Conservation (phyloP, 2,113 vertebrate genomes). For the Callocephalon fimbriatum region DNA sequence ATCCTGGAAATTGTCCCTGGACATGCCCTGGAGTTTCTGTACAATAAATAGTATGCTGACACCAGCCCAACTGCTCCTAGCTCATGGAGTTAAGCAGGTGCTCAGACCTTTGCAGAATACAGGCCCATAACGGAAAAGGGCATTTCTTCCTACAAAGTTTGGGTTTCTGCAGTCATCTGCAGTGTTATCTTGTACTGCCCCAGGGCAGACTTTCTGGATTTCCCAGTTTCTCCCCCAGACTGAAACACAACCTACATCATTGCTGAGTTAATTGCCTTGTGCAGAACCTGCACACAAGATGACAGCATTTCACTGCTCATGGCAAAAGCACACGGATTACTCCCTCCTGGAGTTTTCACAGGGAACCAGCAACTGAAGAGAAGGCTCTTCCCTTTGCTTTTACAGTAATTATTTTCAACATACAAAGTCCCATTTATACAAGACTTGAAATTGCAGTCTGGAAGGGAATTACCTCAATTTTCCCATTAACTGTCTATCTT, state of each 20-base stretch:
- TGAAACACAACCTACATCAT: fast-evolving
- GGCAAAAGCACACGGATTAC: fast-evolving
- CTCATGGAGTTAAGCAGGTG: not conserved
- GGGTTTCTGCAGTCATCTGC: not conserved
- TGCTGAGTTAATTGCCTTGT: not conserved
- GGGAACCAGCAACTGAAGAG: not conserved
- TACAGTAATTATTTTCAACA: not conserved
- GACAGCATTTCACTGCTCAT: fast-evolving
- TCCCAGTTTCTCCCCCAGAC: not conserved
- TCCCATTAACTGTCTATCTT: not conserved
- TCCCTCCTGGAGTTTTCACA: not conserved
- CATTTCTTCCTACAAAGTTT: not conserved
- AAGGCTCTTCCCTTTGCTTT: not conserved
- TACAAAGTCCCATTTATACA: not conserved
- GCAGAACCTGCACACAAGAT: not conserved
- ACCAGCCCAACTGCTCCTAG: not conserved
- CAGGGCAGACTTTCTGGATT: not conserved
- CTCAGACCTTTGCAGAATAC: not conserved
- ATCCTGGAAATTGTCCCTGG: not conserved
- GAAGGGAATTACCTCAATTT: not conserved
- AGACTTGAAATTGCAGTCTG: not conserved
- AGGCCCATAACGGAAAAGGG: fast-evolving
- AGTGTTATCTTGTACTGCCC: not conserved
- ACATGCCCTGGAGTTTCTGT: not conserved
- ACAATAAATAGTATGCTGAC: fast-evolving